Evolutionary conservation across 2,888 invertebrate genomes (phyloP).

Genomic region (Papilio gigon): DNA sequence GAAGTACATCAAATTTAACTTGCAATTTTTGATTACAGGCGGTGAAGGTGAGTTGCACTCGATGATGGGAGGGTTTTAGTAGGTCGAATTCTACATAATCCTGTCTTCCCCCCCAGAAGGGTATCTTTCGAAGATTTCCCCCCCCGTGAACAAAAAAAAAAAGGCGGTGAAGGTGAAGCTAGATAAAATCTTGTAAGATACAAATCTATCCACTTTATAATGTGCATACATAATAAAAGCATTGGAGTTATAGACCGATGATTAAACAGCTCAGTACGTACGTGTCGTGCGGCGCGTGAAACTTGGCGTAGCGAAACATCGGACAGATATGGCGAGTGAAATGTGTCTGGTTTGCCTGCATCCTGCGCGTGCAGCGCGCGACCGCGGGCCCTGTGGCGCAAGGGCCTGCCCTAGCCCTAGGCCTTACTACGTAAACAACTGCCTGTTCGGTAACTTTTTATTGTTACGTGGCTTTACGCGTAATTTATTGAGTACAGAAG

Average conservation of each 20-base stretch:
- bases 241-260: neutral
- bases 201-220: no score
- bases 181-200: no score
- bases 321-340: constrained; percentile 37
- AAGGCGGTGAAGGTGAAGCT: no score
- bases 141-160: no score
- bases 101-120: no score
- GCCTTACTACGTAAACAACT: constrained; percentile 18
- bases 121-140: no score
- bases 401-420: constrained; percentile 39
- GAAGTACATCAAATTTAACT: no score
- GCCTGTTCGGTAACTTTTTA: neutral
- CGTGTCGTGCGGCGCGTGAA: constrained; percentile 24
- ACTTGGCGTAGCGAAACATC: constrained; percentile 25
- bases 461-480: neutral
- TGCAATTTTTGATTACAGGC: no score
- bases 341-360: constrained; percentile 26
- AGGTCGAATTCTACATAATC: no score
- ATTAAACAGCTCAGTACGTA: neutral
- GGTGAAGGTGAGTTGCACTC: no score
- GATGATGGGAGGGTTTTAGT: no score
- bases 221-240: no score
- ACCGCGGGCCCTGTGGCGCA: constrained; percentile 17
- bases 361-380: constrained; percentile 24
- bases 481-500: neutral